Evolutionary conservation across 2,888 invertebrate genomes (phyloP).

Genomic region (Phanerotoma sp.): DNA sequence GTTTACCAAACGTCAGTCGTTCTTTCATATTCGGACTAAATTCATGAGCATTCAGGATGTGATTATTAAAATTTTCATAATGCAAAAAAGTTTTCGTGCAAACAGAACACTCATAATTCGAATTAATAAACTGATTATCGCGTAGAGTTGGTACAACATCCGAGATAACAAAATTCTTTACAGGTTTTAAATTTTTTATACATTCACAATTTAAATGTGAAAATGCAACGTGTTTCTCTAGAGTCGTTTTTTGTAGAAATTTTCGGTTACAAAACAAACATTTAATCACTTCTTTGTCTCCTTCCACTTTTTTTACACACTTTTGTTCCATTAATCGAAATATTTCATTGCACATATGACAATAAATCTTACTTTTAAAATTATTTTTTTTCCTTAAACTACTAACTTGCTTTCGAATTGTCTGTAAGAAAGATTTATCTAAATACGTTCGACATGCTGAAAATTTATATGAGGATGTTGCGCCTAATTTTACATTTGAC

Average conservation of each 20-base stretch:
- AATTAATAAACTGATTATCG: background rate
- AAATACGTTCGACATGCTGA: slow-evolving; percentile 1
- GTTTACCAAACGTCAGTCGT: background rate
- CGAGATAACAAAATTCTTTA: background rate
- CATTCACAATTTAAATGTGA: slow-evolving; percentile 35
- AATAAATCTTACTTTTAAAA: background rate
- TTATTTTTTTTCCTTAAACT: background rate
- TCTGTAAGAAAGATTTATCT: background rate
- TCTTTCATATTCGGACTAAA: background rate
- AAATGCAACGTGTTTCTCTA: slow-evolving; percentile 34
- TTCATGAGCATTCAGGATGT: background rate
- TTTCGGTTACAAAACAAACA: slow-evolving; percentile 36
- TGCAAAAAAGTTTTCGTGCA: background rate
- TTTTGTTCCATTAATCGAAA: slow-evolving; percentile 29
- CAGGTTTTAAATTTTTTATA: slow-evolving; percentile 20
- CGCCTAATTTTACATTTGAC: background rate
- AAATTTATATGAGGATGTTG: background rate
- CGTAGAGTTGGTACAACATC: background rate
- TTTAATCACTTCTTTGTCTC: slow-evolving; percentile 26
- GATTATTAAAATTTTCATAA: background rate
- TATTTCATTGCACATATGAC: slow-evolving; percentile 30
- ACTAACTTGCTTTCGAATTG: background rate
- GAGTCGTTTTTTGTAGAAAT: slow-evolving; percentile 32
- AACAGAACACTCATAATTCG: background rate
- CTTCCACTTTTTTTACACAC: slow-evolving; percentile 23